These are phyloP conservation scores for Gambusia holbrooki DNA, from an alignment of 2,113 vertebrate species.

Conservation along the genomic window DNA sequence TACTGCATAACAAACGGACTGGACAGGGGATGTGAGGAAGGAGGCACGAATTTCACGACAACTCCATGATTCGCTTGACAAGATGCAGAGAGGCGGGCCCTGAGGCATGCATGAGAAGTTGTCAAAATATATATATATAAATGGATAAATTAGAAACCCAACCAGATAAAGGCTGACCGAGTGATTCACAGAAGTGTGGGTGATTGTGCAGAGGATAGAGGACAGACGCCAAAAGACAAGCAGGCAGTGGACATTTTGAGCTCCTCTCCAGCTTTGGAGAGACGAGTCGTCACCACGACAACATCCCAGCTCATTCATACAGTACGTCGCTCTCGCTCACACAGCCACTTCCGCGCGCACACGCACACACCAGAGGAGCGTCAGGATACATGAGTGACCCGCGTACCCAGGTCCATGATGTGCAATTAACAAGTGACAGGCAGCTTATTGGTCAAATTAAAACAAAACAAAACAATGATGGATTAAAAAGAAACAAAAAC, in stretches of 20 bases:
- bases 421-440: constrained; percentile 80
- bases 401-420: constrained; percentile 74
- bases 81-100: constrained; percentile 68
- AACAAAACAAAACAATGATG: constrained; percentile 35
- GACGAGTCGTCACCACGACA: constrained; percentile 54
- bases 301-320: constrained; percentile 49
- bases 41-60: constrained; percentile 55
- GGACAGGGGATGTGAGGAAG: constrained; percentile 33
- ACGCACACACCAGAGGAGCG: constrained; percentile 52
- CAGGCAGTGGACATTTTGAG: constrained; percentile 71
- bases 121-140: constrained; percentile 6
- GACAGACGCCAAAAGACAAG: constrained; percentile 62
- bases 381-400: constrained; percentile 75
- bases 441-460: constrained; percentile 75
- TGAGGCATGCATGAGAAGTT: constrained; percentile 67
- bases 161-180: constrained; percentile 45
- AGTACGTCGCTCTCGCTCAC: constrained; percentile 19
- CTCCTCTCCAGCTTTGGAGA: constrained; percentile 60
- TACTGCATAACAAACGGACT: constrained; percentile 41
- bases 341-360: not conserved
- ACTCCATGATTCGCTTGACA: constrained; percentile 57
- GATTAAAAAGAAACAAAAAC: constrained; percentile 52
- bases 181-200: constrained; percentile 62
- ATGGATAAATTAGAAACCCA: constrained; percentile 26
- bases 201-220: constrained; percentile 65